Evolutionary conservation across 2,113 vertebrate genomes (phyloP).

Genomic region (Alethe diademata): DNA sequence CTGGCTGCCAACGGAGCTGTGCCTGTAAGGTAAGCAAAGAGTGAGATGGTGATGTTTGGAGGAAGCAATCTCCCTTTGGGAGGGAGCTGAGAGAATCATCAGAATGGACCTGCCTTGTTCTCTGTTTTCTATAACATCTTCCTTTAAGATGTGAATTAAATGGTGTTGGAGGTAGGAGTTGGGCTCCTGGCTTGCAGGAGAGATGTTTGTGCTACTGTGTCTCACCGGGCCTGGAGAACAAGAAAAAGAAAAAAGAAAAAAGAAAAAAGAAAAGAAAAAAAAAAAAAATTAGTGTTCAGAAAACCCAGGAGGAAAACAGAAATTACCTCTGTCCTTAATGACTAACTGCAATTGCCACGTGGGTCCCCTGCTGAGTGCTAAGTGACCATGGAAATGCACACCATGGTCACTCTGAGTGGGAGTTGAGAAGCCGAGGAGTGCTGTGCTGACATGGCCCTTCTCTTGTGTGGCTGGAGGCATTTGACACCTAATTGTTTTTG

Average conservation of each 20-base stretch:
- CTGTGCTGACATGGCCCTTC: conserved; percentile 26
- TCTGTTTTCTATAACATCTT: neutral
- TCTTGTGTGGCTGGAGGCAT: neutral
- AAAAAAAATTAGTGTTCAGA: neutral
- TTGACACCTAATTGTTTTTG: neutral
- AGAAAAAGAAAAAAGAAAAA: no score
- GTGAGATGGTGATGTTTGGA: neutral
- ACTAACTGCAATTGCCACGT: neutral
- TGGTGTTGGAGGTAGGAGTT: neutral
- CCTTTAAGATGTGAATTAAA: neutral
- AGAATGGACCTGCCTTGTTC: neutral
- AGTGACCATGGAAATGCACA: neutral
- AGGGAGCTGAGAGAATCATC: neutral
- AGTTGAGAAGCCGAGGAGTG: neutral
- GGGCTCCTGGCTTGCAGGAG: neutral
- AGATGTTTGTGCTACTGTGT: neutral
- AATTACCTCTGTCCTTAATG: neutral
- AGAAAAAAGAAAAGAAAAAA: neutral
- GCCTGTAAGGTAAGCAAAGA: neutral
- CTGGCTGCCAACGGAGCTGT: neutral
- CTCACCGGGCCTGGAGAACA: neutral
- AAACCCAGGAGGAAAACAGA: neutral
- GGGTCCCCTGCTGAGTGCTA: conserved; percentile 8
- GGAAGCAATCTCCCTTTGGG: neutral
- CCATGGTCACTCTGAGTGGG: neutral